phyloP scores from a whole-genome alignment of 2,888 invertebrate genomes.

The Zhuqinia jingwanae region DNA sequence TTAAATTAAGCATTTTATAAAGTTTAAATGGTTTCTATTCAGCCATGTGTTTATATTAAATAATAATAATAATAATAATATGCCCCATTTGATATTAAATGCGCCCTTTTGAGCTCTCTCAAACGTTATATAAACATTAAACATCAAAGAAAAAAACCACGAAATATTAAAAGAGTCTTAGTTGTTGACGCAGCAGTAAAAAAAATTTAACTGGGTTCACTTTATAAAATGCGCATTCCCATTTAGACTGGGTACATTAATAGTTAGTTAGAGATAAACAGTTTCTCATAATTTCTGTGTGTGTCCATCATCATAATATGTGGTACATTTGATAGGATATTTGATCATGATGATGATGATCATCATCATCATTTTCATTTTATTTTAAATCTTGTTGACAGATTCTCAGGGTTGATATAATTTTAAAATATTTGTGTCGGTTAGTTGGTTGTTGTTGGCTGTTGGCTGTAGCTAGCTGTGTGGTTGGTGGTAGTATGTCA shows the following conservation, averaged over 20 bases:
- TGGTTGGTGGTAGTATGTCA: neutral
- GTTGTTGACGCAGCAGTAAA: neutral
- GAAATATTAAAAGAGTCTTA: neutral
- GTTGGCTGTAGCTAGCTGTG: neutral
- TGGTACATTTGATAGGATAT: no score
- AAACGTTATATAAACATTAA: conserved; percentile 22
- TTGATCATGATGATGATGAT: conserved; percentile 20
- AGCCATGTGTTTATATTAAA: conserved; percentile 42
- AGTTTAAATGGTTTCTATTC: conserved; percentile 36
- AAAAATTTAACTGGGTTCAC: no score
- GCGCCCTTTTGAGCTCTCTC: conserved; percentile 46
- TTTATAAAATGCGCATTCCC: conserved; percentile 24
- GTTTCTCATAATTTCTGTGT: conserved; percentile 17
- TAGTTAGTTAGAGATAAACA: no score
- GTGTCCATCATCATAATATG: conserved; percentile 33
- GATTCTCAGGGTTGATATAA: conserved; percentile 21
- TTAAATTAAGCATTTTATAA: conserved; percentile 40
- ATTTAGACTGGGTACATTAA: conserved; percentile 10
- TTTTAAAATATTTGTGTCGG: conserved; percentile 20
- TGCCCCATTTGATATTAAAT: conserved; percentile 66
- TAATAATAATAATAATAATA: no score
- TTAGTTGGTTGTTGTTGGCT: no score
- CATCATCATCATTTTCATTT: no score
- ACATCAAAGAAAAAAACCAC: conserved; percentile 21
- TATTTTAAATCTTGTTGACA: conserved; percentile 28